Conservation (phyloP, 2,888 invertebrate genomes). For the Adelphocoris suturalis region DNA sequence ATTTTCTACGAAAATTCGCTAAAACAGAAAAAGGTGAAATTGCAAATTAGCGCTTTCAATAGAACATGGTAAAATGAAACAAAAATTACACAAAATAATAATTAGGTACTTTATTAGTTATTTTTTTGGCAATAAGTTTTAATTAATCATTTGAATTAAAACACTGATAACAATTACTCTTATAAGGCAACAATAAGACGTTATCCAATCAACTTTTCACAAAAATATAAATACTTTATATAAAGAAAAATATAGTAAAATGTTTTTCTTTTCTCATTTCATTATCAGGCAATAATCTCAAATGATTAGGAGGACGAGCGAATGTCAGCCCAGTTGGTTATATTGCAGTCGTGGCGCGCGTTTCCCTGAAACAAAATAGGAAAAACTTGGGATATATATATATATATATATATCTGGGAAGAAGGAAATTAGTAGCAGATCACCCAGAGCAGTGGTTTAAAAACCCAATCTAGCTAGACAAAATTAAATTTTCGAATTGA, state of each 20-base stretch:
- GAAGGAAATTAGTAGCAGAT: no score
- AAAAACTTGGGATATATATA: background rate
- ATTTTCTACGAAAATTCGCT: no score
- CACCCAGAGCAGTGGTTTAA: no score
- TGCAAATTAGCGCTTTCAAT: no score
- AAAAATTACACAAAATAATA: conserved; percentile 46
- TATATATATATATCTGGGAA: no score
- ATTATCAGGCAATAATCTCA: conserved; percentile 46
- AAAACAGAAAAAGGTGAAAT: no score
- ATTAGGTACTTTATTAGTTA: conserved; percentile 45
- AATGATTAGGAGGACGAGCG: conserved; percentile 51
- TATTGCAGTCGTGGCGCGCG: background rate
- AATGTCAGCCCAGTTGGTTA: conserved; percentile 26
- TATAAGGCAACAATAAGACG: conserved; percentile 35
- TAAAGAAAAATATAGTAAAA: background rate
- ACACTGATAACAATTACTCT: conserved; percentile 45
- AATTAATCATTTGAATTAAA: conserved; percentile 56
- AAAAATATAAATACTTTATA: conserved; percentile 2
- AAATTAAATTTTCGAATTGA: no score
- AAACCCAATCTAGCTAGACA: no score
- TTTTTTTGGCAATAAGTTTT: conserved; percentile 42
- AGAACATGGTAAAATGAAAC: background rate
- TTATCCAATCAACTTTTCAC: conserved; percentile 2
- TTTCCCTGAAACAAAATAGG: background rate
- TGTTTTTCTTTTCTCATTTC: background rate